phyloP scores from a whole-genome alignment of 2,113 vertebrate genomes.

The Eulemur rufifrons region DNA sequence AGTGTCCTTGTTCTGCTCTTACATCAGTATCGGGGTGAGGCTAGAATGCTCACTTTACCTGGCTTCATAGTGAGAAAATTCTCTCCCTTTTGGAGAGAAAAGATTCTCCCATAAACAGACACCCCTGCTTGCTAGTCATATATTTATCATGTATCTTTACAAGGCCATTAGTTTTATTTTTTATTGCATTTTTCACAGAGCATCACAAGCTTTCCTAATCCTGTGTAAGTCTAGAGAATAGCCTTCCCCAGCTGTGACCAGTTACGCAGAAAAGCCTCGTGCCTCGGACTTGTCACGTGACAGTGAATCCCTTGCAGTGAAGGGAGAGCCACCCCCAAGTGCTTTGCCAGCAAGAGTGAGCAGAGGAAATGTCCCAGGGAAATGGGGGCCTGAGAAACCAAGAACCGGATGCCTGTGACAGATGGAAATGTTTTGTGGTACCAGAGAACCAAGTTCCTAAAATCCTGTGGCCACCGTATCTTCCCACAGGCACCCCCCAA shows the following conservation, averaged over 20 bases:
- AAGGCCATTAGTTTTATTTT: not conserved
- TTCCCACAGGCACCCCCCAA: not conserved
- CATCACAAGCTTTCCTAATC: not conserved
- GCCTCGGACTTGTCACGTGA: not conserved
- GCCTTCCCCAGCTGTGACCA: not conserved
- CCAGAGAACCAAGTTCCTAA: not conserved
- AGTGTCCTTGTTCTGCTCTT: not conserved
- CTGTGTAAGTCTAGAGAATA: not conserved
- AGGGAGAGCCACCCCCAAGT: not conserved
- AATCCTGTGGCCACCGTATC: not conserved
- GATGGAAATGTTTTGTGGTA: not conserved
- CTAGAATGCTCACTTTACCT: not conserved
- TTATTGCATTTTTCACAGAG: not conserved
- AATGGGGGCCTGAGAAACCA: not conserved
- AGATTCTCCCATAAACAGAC: not conserved
- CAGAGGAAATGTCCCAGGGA: not conserved
- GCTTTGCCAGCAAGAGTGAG: not conserved
- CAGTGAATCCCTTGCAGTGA: not conserved
- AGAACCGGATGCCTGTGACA: not conserved
- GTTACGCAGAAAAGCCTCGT: not conserved
- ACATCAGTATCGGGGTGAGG: not conserved
- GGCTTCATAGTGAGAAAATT: accelerated
- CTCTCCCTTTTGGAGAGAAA: not conserved
- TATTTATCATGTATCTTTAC: not conserved
- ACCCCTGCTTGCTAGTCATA: not conserved